phyloP scores from a whole-genome alignment of 2,888 invertebrate species.

The Pterostichus niger region DNA sequence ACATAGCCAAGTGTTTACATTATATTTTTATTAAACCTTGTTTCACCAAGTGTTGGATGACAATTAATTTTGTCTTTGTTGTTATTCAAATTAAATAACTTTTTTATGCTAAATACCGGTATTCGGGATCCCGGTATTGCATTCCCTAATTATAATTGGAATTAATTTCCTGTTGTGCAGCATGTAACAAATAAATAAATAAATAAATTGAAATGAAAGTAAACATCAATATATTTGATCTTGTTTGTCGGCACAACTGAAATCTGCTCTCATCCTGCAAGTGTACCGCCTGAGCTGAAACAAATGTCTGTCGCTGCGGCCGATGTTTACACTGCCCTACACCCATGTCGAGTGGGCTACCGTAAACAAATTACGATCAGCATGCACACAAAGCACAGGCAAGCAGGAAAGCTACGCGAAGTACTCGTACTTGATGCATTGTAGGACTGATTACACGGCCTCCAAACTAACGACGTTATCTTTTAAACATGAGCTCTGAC shows the following conservation, averaged over 20 bases:
- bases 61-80: no score
- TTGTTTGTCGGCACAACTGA: background rate
- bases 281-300: background rate
- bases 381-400: conserved; percentile 6
- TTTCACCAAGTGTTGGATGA: no score
- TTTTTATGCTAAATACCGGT: no score
- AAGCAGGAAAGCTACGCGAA: background rate
- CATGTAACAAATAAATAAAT: no score
- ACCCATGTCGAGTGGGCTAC: conserved; percentile 8
- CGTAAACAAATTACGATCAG: conserved; percentile 45
- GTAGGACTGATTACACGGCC: conserved; percentile 29
- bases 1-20: no score
- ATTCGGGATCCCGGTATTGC: no score
- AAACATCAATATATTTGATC: conserved; percentile 6
- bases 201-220: background rate
- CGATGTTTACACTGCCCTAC: conserved; percentile 9
- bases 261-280: background rate
- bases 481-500: conserved; percentile 32
- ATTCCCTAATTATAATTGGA: no score
- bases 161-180: no score
- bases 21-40: no score
- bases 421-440: conserved; percentile 19
- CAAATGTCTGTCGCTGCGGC: conserved; percentile 4
- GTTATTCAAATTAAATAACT: no score
- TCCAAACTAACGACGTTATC: conserved; percentile 31